phyloP scores from a whole-genome alignment of 2,888 invertebrate species.

The Yponomeuta cagnagella region DNA sequence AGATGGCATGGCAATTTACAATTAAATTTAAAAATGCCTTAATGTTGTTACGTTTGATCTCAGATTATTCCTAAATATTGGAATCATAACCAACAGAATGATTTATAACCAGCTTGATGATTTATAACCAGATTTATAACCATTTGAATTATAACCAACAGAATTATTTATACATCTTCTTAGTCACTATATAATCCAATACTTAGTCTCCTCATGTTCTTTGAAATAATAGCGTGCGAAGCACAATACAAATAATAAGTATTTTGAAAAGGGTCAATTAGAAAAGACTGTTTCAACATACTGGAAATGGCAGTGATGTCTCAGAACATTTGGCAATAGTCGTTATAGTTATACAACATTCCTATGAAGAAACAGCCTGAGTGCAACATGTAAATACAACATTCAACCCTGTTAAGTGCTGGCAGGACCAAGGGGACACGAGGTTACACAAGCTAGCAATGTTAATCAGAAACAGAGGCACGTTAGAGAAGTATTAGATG shows the following conservation, averaged over 20 bases:
- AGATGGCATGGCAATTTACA: conserved; percentile 69
- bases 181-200: conserved; percentile 63
- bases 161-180: conserved; percentile 71
- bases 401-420: conserved; percentile 68
- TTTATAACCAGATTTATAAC: conserved; percentile 26
- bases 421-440: conserved; percentile 70
- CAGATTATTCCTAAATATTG: conserved; percentile 61
- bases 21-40: conserved; percentile 58
- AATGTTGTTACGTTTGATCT: conserved; percentile 51
- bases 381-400: conserved; percentile 52
- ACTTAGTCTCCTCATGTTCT: conserved; percentile 59
- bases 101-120: conserved; percentile 44
- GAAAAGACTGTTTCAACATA: conserved; percentile 45
- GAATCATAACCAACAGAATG: conserved; percentile 65
- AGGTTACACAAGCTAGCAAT: conserved; percentile 56
- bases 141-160: conserved; percentile 55
- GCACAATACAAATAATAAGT: conserved; percentile 34
- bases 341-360: conserved; percentile 14
- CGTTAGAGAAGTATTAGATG: conserved; percentile 47
- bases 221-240: conserved; percentile 44
- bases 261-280: conserved; percentile 38
- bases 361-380: conserved; percentile 51
- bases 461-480: conserved; percentile 57
- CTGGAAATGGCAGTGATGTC: conserved; percentile 24
- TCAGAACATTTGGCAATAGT: conserved; percentile 12